Conservation (phyloP, 2,797 vertebrate species). For the Sternarchorhynchus goeldii region DNA sequence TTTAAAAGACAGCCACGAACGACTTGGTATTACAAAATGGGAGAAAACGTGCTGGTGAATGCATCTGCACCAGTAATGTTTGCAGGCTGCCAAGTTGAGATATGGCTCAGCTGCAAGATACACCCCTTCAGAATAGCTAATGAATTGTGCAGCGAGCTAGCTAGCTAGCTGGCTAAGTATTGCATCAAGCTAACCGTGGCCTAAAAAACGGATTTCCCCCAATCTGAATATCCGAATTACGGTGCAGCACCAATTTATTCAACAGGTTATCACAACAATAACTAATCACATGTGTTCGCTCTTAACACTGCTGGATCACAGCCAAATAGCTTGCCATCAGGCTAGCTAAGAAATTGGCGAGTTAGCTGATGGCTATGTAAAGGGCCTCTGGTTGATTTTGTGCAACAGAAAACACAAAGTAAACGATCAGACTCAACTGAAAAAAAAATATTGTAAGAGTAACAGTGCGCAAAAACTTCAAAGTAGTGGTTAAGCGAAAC, state of each 20-base stretch:
- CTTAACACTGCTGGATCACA: constrained; percentile 31
- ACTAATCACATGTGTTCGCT: constrained; percentile 22
- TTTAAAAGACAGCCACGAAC: no score
- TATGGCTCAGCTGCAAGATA: not conserved
- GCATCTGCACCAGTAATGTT: not conserved
- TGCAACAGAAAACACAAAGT: constrained; percentile 21
- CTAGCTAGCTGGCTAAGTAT: not conserved
- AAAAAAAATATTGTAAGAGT: not conserved
- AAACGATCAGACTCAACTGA: not conserved
- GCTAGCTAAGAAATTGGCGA: constrained; percentile 39
- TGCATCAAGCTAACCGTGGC: not conserved
- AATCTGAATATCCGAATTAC: not conserved
- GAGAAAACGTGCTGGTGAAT: no score
- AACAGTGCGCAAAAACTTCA: not conserved
- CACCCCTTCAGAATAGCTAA: not conserved
- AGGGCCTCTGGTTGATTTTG: not conserved
- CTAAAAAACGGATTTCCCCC: not conserved
- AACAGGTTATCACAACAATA: constrained; percentile 20
- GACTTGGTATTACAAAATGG: no score
- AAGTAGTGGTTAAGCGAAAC: no score
- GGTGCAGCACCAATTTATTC: not conserved
- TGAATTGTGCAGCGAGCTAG: not conserved
- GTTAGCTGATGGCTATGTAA: not conserved
- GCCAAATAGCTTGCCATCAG: constrained; percentile 13
- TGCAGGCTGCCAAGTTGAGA: no score